These are phyloP conservation scores for Ivindomyrus marchei DNA, from an alignment of 2,113 vertebrate species.

Conservation along the genomic window DNA sequence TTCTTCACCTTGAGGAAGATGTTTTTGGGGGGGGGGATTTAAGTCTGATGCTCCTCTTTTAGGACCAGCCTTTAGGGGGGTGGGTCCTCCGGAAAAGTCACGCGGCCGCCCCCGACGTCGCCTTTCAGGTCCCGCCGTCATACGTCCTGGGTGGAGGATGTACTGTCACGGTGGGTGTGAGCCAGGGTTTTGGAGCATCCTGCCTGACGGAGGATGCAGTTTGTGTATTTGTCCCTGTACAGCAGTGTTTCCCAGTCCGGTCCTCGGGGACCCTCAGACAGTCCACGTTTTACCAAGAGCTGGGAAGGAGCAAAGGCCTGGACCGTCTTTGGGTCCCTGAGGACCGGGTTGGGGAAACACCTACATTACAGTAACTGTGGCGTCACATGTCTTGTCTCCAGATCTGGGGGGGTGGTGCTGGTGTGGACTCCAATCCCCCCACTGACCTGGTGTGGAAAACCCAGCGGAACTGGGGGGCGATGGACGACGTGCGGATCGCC, in stretches of 20 bases:
- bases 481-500: constrained; percentile 50
- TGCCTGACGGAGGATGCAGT: neutral
- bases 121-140: constrained; percentile 62
- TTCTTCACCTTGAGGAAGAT: neutral
- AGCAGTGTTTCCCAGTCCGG: neutral
- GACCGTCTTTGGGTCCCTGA: neutral
- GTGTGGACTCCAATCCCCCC: constrained; percentile 48
- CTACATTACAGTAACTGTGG: neutral
- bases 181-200: neutral
- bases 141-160: constrained; percentile 62
- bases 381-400: constrained; percentile 30
- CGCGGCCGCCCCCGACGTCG: constrained; percentile 45
- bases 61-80: constrained; percentile 69
- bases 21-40: neutral
- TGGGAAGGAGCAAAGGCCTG: neutral
- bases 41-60: neutral
- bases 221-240: neutral
- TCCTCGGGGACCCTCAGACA: neutral
- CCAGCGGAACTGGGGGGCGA: constrained; percentile 61
- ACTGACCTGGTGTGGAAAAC: constrained; percentile 64
- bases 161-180: constrained; percentile 64
- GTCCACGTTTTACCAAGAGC: neutral
- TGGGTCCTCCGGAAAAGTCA: constrained; percentile 62
- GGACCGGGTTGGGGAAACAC: neutral
- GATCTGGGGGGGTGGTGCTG: constrained; percentile 72